Evolutionary conservation across 2,113 vertebrate genomes (phyloP).

Genomic region (Corythoichthys intestinalis): DNA sequence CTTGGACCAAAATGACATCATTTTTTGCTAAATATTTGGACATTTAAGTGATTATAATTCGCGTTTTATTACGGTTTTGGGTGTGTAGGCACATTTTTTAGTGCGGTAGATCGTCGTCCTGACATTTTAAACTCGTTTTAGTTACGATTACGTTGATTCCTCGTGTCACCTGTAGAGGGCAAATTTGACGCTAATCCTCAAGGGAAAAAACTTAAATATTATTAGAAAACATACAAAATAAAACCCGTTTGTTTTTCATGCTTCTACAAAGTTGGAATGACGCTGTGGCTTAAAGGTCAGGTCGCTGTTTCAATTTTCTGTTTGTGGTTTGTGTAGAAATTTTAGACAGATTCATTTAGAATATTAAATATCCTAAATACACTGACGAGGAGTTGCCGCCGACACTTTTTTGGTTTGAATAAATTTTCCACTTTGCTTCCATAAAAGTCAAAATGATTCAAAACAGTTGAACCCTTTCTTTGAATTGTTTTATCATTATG

Average conservation of each 20-base stretch:
- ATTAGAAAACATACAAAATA: neutral
- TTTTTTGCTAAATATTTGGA: neutral
- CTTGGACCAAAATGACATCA: neutral
- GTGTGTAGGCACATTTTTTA: neutral
- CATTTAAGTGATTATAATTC: neutral
- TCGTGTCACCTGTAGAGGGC: conserved; percentile 50
- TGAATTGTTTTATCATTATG: no score
- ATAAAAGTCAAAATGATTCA: no score
- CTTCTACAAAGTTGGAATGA: neutral
- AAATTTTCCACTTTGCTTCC: no score
- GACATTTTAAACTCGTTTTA: conserved; percentile 31
- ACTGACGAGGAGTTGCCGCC: no score
- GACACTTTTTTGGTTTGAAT: no score
- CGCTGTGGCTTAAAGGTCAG: neutral
- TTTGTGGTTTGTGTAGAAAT: neutral
- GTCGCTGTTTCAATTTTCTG: neutral
- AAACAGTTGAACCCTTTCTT: no score
- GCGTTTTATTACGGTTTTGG: neutral
- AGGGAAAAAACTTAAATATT: neutral
- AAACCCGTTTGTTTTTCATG: neutral
- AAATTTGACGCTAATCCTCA: neutral
- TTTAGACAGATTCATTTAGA: no score
- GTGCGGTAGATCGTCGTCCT: neutral
- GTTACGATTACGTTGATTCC: conserved; percentile 23
- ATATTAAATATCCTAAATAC: no score